Conservation (phyloP, 2,888 invertebrate species). For the Frankliniella intonsa region DNA sequence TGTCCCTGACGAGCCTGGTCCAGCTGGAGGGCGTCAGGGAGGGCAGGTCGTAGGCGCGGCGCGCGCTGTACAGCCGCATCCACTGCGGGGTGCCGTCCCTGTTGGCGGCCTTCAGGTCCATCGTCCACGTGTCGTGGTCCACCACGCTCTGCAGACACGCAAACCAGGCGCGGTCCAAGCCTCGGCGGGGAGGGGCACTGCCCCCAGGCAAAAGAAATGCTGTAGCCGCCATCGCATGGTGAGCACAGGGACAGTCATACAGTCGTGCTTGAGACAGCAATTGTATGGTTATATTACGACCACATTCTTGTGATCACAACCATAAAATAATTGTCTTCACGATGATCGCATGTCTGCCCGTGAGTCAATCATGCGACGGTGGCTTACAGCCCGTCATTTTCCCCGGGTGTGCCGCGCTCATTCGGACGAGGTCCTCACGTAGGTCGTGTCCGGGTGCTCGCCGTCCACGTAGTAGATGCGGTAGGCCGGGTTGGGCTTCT, state of each 20-base stretch:
- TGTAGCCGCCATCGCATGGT: no score
- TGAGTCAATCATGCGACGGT: no score
- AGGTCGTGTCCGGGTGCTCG: conserved; percentile 28
- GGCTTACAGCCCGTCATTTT: neutral
- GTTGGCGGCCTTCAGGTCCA: conserved; percentile 30
- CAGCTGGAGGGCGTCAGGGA: conserved; percentile 28
- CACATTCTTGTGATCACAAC: no score
- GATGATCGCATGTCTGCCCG: no score
- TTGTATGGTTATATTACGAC: no score
- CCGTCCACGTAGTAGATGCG: conserved; percentile 31
- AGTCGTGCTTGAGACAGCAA: no score
- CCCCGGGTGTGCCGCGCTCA: no score
- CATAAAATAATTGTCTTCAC: no score
- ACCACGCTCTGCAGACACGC: conserved; percentile 27
- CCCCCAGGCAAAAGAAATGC: neutral
- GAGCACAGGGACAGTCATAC: no score
- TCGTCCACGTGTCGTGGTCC: conserved; percentile 31
- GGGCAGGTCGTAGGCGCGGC: conserved; percentile 6
- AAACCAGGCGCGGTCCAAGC: neutral
- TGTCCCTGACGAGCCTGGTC: conserved; percentile 20
- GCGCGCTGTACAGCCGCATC: conserved; percentile 19
- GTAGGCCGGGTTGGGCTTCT: conserved; percentile 30
- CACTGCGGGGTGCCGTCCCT: conserved; percentile 24
- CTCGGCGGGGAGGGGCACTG: neutral
- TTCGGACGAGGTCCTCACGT: conserved; percentile 15